These are phyloP conservation scores for Sula dactylatra DNA, from an alignment of 2,113 vertebrate species.

Conservation along the genomic window DNA sequence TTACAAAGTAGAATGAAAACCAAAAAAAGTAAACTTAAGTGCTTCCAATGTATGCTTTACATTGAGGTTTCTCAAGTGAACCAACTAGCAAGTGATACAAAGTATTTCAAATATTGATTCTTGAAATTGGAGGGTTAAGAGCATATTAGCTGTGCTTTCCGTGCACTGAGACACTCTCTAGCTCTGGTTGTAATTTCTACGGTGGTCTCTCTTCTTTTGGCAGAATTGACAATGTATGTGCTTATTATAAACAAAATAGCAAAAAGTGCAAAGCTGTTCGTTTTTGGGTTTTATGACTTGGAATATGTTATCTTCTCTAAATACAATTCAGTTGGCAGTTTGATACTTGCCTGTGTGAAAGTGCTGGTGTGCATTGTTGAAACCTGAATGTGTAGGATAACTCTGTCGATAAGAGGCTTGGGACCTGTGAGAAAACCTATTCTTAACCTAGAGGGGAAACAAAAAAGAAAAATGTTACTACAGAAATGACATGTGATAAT, in stretches of 20 bases:
- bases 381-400: conserved; percentile 89
- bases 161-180: background rate
- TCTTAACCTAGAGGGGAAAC: conserved; percentile 76
- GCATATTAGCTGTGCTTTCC: background rate
- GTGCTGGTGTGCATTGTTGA: conserved; percentile 90
- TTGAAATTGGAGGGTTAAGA: background rate
- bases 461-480: background rate
- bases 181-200: background rate
- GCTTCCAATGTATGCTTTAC: background rate
- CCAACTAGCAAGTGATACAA: background rate
- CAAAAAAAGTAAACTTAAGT: background rate
- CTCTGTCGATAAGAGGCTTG: conserved; percentile 84
- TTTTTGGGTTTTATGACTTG: background rate
- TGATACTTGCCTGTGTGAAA: conserved; percentile 86
- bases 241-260: background rate
- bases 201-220: background rate
- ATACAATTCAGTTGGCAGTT: background rate
- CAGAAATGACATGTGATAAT: background rate
- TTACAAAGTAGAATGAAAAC: background rate
- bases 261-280: background rate
- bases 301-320: background rate
- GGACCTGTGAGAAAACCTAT: conserved; percentile 92
- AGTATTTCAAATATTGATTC: background rate
- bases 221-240: background rate
- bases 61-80: background rate